Evolutionary conservation across 2,888 invertebrate species (phyloP).

Genomic region (Hedya salicella): DNA sequence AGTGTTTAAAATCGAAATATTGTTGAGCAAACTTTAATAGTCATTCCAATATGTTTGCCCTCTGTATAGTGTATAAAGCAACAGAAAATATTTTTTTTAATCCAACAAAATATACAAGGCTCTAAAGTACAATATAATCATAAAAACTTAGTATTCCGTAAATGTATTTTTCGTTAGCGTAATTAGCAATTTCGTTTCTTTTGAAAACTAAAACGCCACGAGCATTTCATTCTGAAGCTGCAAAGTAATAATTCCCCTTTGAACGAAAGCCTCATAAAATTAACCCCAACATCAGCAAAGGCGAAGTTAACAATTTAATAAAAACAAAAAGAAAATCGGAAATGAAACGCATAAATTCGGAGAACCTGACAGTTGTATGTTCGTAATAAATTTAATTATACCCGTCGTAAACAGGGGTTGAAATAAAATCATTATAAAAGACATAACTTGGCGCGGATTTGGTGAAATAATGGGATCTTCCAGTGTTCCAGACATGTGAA

Average conservation of each 20-base stretch:
- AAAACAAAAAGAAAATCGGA: constrained; percentile 62
- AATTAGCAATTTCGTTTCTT: constrained; percentile 11
- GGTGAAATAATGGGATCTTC: constrained; percentile 14
- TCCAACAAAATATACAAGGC: too few species aligned
- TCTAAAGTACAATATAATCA: too few species aligned
- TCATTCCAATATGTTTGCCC: too few species aligned
- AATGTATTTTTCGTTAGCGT: too few species aligned
- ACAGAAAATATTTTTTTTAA: too few species aligned
- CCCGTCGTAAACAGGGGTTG: constrained; percentile 56
- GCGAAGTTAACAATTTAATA: constrained; percentile 47
- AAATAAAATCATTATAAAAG: constrained; percentile 38
- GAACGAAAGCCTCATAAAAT: constrained; percentile 22
- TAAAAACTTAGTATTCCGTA: too few species aligned
- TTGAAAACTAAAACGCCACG: constrained; percentile 17
- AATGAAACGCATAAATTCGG: constrained; percentile 70
- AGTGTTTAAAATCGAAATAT: neutral
- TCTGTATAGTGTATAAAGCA: too few species aligned
- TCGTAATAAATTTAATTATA: constrained; percentile 74
- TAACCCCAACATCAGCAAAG: constrained; percentile 33
- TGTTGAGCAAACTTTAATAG: neutral
- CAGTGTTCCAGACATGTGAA: constrained; percentile 1
- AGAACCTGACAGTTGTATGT: constrained; percentile 64
- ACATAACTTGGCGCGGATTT: constrained; percentile 37
- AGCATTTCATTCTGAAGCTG: constrained; percentile 7
- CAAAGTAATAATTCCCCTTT: constrained; percentile 22